phyloP scores from a whole-genome alignment of 2,797 vertebrate species.

The Rhabdophis nuchalis region DNA sequence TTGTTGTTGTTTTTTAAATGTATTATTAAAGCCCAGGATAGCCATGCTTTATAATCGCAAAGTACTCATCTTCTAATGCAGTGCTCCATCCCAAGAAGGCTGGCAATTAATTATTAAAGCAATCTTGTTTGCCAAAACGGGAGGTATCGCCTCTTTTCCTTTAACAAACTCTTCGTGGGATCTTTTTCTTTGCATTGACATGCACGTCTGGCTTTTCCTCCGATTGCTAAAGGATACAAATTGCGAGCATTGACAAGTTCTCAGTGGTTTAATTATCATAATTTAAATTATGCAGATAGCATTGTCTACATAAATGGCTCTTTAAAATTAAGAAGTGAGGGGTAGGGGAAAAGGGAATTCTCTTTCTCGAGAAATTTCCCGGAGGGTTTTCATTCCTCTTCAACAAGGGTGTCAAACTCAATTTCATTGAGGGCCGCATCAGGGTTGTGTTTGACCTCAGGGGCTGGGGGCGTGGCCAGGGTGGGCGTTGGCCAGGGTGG shows the following conservation, averaged over 20 bases:
- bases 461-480: no score
- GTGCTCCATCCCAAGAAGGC: conserved; percentile 23
- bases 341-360: not conserved
- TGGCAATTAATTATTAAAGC: conserved; percentile 26
- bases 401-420: no score
- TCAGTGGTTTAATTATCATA: not conserved
- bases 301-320: not conserved
- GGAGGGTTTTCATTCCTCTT: not conserved
- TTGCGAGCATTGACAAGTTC: not conserved
- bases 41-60: not conserved
- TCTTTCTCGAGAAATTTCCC: not conserved
- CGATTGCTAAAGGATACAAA: not conserved
- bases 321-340: not conserved
- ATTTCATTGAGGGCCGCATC: no score
- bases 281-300: not conserved
- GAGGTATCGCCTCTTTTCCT: not conserved
- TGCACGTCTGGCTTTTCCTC: not conserved
- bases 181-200: not conserved
- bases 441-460: no score
- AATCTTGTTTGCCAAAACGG: not conserved
- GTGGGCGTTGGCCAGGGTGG: no score
- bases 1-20: no score
- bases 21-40: not conserved
- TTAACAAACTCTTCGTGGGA: not conserved
- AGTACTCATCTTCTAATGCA: not conserved